phyloP scores from a whole-genome alignment of 23 tunicate genomes.

The Clavelina lepadiformis region DNA sequence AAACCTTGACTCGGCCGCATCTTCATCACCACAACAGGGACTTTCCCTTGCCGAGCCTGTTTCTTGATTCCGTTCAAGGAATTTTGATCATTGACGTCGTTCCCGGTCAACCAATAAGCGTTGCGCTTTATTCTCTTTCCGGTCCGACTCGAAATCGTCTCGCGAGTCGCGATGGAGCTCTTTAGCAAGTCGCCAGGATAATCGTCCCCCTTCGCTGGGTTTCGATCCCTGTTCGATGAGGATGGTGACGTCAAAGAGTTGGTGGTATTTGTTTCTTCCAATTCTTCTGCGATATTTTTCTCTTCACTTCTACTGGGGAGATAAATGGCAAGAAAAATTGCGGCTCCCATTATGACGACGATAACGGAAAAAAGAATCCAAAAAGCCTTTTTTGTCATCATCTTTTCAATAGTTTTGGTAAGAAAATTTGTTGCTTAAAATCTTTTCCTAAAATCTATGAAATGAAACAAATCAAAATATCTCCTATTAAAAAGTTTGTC shows the following conservation, averaged over 20 bases:
- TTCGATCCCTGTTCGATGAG: no score
- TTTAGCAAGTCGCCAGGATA: slow-evolving; percentile 21
- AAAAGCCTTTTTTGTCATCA: slow-evolving; percentile 69
- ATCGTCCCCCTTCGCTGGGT: background rate
- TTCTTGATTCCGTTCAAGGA: slow-evolving; percentile 32
- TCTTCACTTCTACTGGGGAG: slow-evolving; percentile 33
- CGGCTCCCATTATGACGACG: slow-evolving; percentile 49
- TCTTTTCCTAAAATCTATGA: no score
- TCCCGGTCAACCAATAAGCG: slow-evolving; percentile 81
- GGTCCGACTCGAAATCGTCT: slow-evolving; percentile 6
- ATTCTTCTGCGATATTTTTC: slow-evolving; percentile 1
- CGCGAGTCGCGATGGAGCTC: slow-evolving; percentile 36
- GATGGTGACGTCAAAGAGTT: no score
- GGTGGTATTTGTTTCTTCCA: background rate
- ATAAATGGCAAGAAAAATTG: slow-evolving; percentile 37
- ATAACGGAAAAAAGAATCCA: slow-evolving; percentile 18
- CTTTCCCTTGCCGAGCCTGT: slow-evolving; percentile 56
- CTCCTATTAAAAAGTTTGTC: no score
- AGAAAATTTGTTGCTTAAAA: no score
- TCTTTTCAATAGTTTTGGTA: no score
- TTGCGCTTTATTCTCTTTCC: slow-evolving; percentile 22
- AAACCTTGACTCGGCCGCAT: slow-evolving; percentile 80
- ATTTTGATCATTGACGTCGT: slow-evolving; percentile 28
- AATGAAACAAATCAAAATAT: no score
- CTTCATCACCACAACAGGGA: slow-evolving; percentile 63